Evolutionary conservation across 2,888 invertebrate genomes (phyloP).

Genomic region (Cantharis rustica): DNA sequence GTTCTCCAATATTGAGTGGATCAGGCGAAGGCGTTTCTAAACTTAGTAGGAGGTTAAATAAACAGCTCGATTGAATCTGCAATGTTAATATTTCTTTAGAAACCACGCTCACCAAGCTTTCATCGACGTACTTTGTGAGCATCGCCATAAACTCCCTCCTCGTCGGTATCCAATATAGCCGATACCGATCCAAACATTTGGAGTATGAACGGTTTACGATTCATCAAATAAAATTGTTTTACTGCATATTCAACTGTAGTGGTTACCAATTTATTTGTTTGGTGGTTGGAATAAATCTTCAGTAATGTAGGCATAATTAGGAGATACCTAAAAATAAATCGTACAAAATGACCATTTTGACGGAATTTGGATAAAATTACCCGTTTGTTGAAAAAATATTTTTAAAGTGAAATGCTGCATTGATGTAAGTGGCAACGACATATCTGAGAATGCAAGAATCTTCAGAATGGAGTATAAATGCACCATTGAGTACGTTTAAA

Average conservation of each 20-base stretch:
- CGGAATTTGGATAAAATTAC: constrained; percentile 53
- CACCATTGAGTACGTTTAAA: constrained; percentile 95
- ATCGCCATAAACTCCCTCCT: constrained; percentile 84
- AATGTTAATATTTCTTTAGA: constrained; percentile 7
- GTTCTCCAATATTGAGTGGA: constrained; percentile 88
- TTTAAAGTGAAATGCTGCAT: constrained; percentile 97
- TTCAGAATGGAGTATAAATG: constrained; percentile 94
- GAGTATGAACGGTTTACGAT: constrained; percentile 96
- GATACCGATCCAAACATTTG: constrained; percentile 99
- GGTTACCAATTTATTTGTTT: constrained; percentile 93
- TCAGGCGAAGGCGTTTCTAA: constrained; percentile 94
- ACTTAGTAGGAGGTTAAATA: constrained; percentile 89
- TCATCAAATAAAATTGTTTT: constrained; percentile 97
- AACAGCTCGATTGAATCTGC: constrained; percentile 85
- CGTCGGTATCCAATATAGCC: constrained; percentile 91
- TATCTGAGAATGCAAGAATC: constrained; percentile 94
- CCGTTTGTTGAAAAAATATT: constrained; percentile 98
- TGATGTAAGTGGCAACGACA: constrained; percentile 96
- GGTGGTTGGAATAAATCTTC: constrained; percentile 96
- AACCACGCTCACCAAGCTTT: background rate
- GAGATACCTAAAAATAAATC: constrained; percentile 74
- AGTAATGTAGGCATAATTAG: constrained; percentile 97
- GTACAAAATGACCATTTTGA: background rate
- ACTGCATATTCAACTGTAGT: constrained; percentile 97
- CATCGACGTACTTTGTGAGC: constrained; percentile 76